phyloP scores from a whole-genome alignment of 2,113 vertebrate genomes.

The Osmerus eperlanus region DNA sequence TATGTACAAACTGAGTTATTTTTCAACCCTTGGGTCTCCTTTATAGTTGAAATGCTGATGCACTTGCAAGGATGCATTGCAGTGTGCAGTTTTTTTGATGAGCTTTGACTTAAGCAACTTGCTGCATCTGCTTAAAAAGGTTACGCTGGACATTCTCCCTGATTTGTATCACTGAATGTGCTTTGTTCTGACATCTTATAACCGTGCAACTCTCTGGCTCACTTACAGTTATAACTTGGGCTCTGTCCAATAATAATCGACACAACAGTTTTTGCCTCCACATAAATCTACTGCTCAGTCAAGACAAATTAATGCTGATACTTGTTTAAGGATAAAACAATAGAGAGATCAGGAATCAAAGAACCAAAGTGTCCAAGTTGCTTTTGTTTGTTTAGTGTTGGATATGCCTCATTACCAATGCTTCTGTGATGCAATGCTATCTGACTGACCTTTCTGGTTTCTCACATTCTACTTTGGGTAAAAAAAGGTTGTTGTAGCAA shows the following conservation, averaged over 20 bases:
- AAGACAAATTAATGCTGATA: slow-evolving; percentile 10
- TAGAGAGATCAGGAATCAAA: slow-evolving; percentile 2
- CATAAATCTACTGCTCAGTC: slow-evolving; percentile 29
- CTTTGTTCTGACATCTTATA: too few species aligned
- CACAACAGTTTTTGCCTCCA: slow-evolving; percentile 15
- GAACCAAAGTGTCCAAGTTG: slow-evolving; percentile 31
- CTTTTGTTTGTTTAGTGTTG: slow-evolving; percentile 1
- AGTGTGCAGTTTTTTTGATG: not conserved
- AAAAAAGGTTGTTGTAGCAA: too few species aligned
- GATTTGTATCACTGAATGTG: too few species aligned
- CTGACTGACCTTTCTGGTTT: too few species aligned
- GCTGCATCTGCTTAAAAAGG: too few species aligned
- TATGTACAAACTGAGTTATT: too few species aligned
- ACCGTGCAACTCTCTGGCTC: slow-evolving; percentile 20
- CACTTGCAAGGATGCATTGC: not conserved
- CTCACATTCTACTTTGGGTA: too few species aligned
- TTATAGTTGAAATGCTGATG: too few species aligned
- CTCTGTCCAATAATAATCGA: slow-evolving; percentile 48
- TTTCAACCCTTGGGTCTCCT: too few species aligned
- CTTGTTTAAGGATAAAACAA: slow-evolving; percentile 31
- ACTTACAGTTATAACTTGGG: slow-evolving; percentile 37
- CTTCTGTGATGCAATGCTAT: too few species aligned
- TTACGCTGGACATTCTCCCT: too few species aligned
- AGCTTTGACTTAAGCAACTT: too few species aligned
- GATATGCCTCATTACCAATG: not conserved